These are phyloP conservation scores for Doris montereyensis DNA, from an alignment of 2,888 invertebrate species.

Conservation along the genomic window DNA sequence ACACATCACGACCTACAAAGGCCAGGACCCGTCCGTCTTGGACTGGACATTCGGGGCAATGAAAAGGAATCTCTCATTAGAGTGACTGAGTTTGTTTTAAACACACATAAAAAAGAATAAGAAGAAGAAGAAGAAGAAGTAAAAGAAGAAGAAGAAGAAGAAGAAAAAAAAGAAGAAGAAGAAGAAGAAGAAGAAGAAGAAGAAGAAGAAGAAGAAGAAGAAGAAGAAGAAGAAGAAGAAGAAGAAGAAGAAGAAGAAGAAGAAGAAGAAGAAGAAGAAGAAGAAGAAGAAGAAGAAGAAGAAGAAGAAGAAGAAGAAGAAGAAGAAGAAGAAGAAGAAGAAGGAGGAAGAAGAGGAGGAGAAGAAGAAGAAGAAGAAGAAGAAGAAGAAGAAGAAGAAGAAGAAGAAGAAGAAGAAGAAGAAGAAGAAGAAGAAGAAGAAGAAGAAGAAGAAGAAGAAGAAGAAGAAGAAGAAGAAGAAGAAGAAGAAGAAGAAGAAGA, in stretches of 20 bases:
- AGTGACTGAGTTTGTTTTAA: too few relatives aligned
- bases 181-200: too few relatives aligned
- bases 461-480: conserved; percentile 23
- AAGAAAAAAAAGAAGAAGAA: too few relatives aligned
- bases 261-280: too few relatives aligned
- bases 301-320: neutral
- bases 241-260: neutral
- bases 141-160: too few relatives aligned
- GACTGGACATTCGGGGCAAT: too few relatives aligned
- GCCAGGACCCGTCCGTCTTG: conserved; percentile 56
- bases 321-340: neutral
- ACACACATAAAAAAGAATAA: too few relatives aligned
- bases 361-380: neutral
- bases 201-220: too few relatives aligned
- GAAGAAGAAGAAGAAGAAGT: too few relatives aligned
- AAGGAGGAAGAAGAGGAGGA: neutral
- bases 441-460: neutral
- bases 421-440: neutral
- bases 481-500: too few relatives aligned
- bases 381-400: neutral
- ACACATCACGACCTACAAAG: conserved; percentile 52
- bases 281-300: neutral
- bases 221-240: neutral
- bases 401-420: neutral
- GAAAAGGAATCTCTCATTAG: too few relatives aligned